A percentile compares a stretch with the other conserved stretches of the same genome.
phyloP scores from a whole-genome alignment of 2,888 invertebrate genomes.

The Campoplex capitator region DNA sequence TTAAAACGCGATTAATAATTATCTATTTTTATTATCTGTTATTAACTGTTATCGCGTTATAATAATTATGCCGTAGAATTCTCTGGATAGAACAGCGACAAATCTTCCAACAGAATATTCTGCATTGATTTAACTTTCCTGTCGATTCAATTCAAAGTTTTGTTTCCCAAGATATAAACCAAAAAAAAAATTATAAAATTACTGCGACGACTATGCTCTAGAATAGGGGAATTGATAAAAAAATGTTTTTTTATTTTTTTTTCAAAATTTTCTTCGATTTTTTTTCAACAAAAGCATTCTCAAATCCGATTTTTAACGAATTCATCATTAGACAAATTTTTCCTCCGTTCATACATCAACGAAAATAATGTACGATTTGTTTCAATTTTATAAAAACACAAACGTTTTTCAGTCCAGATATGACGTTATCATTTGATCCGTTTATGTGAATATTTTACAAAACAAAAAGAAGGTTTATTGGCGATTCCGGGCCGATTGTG shows the following conservation, averaged over 20 bases:
- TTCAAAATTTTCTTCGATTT: not conserved
- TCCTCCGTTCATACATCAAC: not conserved
- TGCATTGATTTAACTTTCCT: not conserved
- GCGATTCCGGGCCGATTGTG: constrained; percentile 16
- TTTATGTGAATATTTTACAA: not conserved
- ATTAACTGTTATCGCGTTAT: constrained; percentile 57
- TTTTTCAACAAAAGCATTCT: not conserved
- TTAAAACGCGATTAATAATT: constrained; percentile 62
- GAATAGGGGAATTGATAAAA: not conserved
- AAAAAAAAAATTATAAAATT: not conserved
- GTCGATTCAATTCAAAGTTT: not conserved
- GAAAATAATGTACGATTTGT: not conserved
- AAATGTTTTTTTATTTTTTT: not conserved
- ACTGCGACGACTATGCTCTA: not conserved
- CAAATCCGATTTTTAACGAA: not conserved
- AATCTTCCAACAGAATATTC: constrained; percentile 14
- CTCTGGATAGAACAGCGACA: constrained; percentile 52
- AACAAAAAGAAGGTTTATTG: not conserved
- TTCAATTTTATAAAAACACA: not conserved
- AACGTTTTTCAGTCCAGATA: not conserved
- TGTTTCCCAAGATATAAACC: not conserved
- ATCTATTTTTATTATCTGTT: constrained; percentile 53
- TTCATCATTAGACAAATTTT: not conserved
- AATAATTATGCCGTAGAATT: constrained; percentile 65
- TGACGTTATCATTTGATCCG: not conserved